Percentiles rank a stretch among this genome's conserved stretches.
Conservation (phyloP, 30 jellyfish, hydroid and myxozoan species). For the Hydractinia echinata region DNA sequence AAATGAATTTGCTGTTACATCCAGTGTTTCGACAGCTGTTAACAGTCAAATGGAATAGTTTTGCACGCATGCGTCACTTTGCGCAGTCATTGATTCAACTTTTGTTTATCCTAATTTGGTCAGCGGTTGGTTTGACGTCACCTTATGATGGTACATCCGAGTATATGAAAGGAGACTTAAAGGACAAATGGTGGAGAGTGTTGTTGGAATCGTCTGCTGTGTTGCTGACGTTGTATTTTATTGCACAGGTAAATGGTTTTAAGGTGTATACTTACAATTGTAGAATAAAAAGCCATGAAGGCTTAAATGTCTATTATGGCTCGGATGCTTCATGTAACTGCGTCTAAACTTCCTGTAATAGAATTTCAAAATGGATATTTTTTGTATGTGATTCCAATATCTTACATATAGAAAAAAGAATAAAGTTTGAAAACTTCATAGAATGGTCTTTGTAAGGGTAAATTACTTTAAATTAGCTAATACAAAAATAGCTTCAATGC, state of each 20-base stretch:
- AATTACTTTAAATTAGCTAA: too few relatives aligned
- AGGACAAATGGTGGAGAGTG: slow-evolving; percentile 78
- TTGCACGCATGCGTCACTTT: slow-evolving; percentile 61
- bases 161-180: slow-evolving; percentile 44
- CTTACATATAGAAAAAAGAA: too few relatives aligned
- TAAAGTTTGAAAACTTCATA: too few relatives aligned
- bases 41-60: slow-evolving; percentile 76
- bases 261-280: neutral
- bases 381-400: too few relatives aligned
- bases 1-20: slow-evolving; percentile 75
- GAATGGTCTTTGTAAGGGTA: too few relatives aligned
- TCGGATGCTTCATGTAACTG: too few relatives aligned
- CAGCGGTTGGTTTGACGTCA: slow-evolving; percentile 58
- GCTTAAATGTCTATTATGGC: too few relatives aligned
- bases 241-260: slow-evolving; percentile 49
- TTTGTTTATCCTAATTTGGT: slow-evolving; percentile 73
- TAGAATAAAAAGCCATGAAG: too few relatives aligned
- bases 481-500: too few relatives aligned
- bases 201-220: slow-evolving; percentile 62
- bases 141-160: slow-evolving; percentile 56
- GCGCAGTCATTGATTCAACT: slow-evolving; percentile 47
- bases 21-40: slow-evolving; percentile 73
- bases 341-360: too few relatives aligned
- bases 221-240: slow-evolving; percentile 52
- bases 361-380: too few relatives aligned